Evolutionary conservation across 2,797 vertebrate genomes (phyloP).

Genomic region (Enteromius unitaeniatus): DNA sequence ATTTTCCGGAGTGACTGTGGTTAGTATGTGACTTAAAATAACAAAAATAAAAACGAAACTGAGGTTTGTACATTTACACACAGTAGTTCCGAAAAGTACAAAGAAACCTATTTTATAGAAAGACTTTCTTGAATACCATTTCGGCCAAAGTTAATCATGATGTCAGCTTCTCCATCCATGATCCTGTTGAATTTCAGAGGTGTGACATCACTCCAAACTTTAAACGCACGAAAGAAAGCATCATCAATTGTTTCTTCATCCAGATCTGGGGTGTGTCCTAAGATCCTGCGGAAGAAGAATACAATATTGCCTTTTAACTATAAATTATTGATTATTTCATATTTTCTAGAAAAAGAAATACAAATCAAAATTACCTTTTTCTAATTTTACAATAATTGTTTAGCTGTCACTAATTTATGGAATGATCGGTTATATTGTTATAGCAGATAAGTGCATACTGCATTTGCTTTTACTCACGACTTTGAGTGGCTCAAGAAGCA

Average conservation of each 20-base stretch:
- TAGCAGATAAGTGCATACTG: not conserved
- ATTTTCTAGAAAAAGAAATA: not conserved
- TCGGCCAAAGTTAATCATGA: conserved; percentile 98
- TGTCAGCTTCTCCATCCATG: conserved; percentile 95
- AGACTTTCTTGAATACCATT: conserved; percentile 81
- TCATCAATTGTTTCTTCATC: conserved; percentile 94
- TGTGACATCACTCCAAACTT: conserved; percentile 96
- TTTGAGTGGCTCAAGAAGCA: not conserved
- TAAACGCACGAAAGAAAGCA: conserved; percentile 94
- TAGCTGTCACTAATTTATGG: not conserved
- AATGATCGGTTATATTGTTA: not conserved
- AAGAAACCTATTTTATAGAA: not conserved
- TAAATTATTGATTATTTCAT: not conserved
- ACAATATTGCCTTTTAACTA: not conserved
- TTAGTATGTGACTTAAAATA: not conserved
- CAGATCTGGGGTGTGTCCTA: conserved; percentile 90
- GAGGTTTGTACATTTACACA: not conserved
- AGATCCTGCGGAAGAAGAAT: conserved; percentile 82
- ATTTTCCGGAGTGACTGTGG: not conserved
- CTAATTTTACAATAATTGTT: not conserved
- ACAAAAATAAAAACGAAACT: not conserved
- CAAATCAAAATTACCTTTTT: not conserved
- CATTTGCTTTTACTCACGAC: not conserved
- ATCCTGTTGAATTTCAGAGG: conserved; percentile 88
- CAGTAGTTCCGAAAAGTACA: not conserved